Conservation (phyloP, 2,888 invertebrate genomes). For the Agrotis ipsilon region DNA sequence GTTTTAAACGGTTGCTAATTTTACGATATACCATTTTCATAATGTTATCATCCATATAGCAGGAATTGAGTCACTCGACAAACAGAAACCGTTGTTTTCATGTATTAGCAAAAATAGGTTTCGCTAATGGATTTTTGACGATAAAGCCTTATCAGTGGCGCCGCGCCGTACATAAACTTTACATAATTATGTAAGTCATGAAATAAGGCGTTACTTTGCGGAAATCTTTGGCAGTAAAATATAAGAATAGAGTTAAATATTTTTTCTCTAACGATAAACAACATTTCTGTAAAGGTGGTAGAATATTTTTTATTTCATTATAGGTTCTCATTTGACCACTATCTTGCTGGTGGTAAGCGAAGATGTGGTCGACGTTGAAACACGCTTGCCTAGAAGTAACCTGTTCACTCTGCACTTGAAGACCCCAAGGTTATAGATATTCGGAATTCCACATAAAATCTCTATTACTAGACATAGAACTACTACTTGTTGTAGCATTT, state of each 20-base stretch:
- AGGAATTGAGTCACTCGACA: not conserved
- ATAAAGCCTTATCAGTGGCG: constrained; percentile 55
- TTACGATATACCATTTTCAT: constrained; percentile 3
- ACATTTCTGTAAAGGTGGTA: not conserved
- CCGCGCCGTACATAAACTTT: constrained; percentile 22
- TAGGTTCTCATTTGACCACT: no score
- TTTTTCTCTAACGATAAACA: not conserved
- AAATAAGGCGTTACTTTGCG: not conserved
- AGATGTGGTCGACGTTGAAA: no score
- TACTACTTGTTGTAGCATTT: no score
- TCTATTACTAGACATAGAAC: no score
- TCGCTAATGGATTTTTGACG: constrained; percentile 53
- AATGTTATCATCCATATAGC: not conserved
- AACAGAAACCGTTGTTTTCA: constrained; percentile 14
- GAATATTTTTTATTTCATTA: no score
- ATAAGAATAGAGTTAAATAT: not conserved
- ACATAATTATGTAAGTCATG: not conserved
- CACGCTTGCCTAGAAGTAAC: no score
- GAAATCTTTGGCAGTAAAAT: not conserved
- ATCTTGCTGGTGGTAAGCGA: no score
- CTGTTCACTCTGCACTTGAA: no score
- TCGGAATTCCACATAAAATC: no score
- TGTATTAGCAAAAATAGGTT: constrained; percentile 37
- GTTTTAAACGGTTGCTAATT: not conserved
- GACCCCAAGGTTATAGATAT: no score